These are phyloP conservation scores for Stenodera caucasica DNA, from an alignment of 2,888 invertebrate species.

Conservation along the genomic window DNA sequence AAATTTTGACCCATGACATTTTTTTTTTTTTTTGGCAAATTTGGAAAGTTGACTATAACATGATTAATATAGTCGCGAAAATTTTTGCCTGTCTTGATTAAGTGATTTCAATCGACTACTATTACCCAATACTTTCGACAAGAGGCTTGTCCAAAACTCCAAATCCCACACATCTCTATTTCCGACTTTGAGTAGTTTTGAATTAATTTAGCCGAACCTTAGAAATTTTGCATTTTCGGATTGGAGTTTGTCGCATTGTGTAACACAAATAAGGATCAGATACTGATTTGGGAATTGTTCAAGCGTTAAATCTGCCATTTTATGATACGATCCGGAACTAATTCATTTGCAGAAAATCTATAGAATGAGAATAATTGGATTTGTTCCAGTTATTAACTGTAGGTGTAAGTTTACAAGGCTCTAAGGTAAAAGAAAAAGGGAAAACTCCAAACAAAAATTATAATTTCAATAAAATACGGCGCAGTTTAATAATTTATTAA, in stretches of 20 bases:
- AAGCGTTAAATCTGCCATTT: background rate
- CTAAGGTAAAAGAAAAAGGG: background rate
- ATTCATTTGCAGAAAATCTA: background rate
- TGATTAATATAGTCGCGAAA: background rate
- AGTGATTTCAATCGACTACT: background rate
- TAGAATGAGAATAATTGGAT: background rate
- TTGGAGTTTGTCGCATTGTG: no score
- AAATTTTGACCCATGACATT: constrained; percentile 1
- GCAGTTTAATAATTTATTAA: constrained; percentile 10
- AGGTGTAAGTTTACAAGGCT: background rate
- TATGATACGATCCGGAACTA: background rate
- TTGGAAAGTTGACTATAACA: background rate
- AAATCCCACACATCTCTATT: no score
- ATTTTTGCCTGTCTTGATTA: background rate
- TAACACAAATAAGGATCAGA: background rate
- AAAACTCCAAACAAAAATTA: background rate
- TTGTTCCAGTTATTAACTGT: background rate
- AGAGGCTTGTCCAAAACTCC: background rate
- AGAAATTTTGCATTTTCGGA: no score
- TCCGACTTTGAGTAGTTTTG: no score
- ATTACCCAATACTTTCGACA: background rate
- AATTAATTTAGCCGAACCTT: no score
- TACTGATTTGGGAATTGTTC: background rate
- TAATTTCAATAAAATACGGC: constrained; percentile 5
- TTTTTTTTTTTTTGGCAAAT: background rate